Evolutionary conservation across 2,113 vertebrate species (phyloP).

Genomic region (Meleagris gallopavo): DNA sequence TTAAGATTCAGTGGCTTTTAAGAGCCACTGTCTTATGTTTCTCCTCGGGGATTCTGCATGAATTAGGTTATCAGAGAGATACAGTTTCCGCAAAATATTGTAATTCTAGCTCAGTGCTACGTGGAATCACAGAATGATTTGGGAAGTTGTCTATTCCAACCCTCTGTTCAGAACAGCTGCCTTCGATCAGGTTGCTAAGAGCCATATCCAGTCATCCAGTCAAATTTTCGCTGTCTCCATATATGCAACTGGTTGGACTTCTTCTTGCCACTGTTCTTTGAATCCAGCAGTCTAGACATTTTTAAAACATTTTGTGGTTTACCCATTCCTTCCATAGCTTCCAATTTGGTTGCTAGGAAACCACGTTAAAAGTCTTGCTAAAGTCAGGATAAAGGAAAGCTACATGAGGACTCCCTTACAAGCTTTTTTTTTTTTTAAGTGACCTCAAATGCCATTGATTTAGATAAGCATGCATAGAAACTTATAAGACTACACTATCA

Average conservation of each 20-base stretch:
- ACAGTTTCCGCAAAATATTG: not conserved
- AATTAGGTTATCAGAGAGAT: not conserved
- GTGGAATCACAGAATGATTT: not conserved
- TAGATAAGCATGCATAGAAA: not conserved
- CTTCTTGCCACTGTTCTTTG: not conserved
- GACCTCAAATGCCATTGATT: not conserved
- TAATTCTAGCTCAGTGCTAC: not conserved
- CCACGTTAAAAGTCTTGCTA: not conserved
- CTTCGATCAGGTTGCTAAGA: not conserved
- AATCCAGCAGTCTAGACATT: not conserved
- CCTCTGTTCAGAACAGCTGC: not conserved
- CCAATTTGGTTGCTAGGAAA: not conserved
- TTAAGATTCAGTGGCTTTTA: not conserved
- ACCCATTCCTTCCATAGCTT: not conserved
- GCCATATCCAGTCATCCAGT: accelerated
- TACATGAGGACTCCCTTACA: not conserved
- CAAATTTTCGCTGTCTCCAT: not conserved
- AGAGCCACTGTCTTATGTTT: not conserved
- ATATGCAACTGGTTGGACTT: not conserved
- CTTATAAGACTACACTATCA: not conserved
- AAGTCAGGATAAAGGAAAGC: not conserved
- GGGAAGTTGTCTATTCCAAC: not conserved
- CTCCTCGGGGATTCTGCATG: not conserved
- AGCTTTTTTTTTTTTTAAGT: not conserved
- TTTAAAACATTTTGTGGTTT: not conserved